Evolutionary conservation across 2,888 invertebrate species (phyloP), one percentile per base, ranked within the genome.

Genomic region (Hanleya hanleyi): DNA sequence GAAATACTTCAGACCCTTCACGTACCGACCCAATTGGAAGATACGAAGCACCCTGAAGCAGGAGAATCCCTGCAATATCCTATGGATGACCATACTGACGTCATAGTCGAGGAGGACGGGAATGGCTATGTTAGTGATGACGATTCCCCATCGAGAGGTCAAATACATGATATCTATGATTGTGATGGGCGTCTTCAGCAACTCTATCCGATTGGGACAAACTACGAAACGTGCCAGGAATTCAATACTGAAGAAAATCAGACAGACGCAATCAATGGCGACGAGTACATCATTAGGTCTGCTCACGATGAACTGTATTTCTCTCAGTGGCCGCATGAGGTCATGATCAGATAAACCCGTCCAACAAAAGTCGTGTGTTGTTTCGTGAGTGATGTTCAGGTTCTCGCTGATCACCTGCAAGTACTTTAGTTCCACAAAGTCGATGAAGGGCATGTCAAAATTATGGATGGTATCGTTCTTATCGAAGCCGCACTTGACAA

Each of bases 201-300:
- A 81, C 22, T 64, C 62, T 32, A 70, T 32, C 41, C 76, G 74
- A 61, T 74, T 50, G 0, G 85, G 83, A 47, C 81, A 81, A 3
- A 77, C 76, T 6, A 77, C 29, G 33, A 82, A 77, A n/a, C 82
- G 76, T 0, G 81, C 68, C 5, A 84, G 65, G 67, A 77, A 75
- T 70, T 85, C 85, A 5, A 78, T 37, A n/a, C 78, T 77, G 74
- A 85, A 85, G 65, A 83, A 77, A 3, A 69, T 22, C 47, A 77
- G 61, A 22, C 79, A 81, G 32, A 81, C 57, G 1, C 69, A 47
- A 36, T 81, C 81, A 5, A 77, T 26, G 1, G 64, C 75, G 50
- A 77, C 22, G 47, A 47, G 47, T 1, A 47, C n/a, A 7, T 47
- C 47, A 22, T 47, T 47, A 2, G 47, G 47, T 18, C 47, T 18